These are phyloP conservation scores for Pachycephala philippinensis DNA, from an alignment of 2,113 vertebrate species.

Conservation along the genomic window DNA sequence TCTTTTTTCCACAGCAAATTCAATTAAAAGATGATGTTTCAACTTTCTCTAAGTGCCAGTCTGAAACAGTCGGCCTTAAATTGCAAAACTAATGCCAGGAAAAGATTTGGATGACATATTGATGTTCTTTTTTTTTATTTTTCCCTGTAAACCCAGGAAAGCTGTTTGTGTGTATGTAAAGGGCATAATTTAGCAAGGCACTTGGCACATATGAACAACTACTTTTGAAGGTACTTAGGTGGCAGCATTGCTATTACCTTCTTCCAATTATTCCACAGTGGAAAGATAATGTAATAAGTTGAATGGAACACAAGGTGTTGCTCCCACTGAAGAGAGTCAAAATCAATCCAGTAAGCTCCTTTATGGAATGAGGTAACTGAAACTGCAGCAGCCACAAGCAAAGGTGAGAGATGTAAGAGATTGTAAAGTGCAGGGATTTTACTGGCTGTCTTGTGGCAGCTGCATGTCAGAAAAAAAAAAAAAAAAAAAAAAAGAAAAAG, in stretches of 20 bases:
- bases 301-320: neutral
- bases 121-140: neutral
- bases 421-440: neutral
- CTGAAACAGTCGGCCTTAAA: neutral
- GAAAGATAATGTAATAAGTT: slow-evolving; percentile 16
- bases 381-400: neutral
- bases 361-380: neutral
- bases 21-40: neutral
- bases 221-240: neutral
- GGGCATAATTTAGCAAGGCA: neutral
- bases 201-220: neutral
- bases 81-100: neutral
- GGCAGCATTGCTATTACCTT: neutral
- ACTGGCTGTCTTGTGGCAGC: neutral
- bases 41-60: neutral
- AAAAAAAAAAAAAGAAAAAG: neutral
- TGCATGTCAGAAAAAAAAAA: neutral
- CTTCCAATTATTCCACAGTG: neutral
- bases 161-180: neutral
- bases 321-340: neutral
- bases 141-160: neutral
- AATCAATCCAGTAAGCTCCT: neutral
- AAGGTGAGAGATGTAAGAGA: neutral
- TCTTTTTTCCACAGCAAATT: neutral
- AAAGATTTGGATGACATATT: neutral